Conservation (phyloP, 2,113 vertebrate genomes). For the Suncus etruscus region DNA sequence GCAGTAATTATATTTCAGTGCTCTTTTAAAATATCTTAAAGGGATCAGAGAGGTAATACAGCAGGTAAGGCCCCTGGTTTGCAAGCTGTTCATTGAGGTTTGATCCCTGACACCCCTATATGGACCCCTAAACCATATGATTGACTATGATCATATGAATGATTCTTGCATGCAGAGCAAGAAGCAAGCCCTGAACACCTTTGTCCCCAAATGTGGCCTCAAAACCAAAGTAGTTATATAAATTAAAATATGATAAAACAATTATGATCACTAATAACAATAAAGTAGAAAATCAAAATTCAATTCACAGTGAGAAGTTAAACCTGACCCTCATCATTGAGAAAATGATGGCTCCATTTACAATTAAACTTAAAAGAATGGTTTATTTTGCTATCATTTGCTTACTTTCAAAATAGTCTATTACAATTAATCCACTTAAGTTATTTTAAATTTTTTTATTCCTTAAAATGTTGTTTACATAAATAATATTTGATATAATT, state of each 20-base stretch:
- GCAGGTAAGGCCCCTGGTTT: too few species aligned
- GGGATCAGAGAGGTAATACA: too few species aligned
- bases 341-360: background rate
- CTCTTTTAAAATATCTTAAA: background rate
- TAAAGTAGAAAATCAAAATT: conserved; percentile 49
- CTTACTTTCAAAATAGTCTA: conserved; percentile 43
- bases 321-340: background rate
- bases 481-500: too few species aligned
- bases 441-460: background rate
- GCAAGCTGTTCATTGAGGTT: too few species aligned
- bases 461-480: background rate
- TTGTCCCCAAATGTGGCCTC: too few species aligned
- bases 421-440: conserved; percentile 6
- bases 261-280: conserved; percentile 19
- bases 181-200: too few species aligned
- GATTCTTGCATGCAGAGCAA: too few species aligned
- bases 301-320: background rate
- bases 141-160: too few species aligned
- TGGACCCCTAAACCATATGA: too few species aligned
- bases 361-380: conserved; percentile 1
- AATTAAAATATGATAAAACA: conserved; percentile 19
- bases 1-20: background rate
- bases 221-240: too few species aligned
- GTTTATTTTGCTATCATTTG: conserved; percentile 21
- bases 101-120: too few species aligned